Evolutionary conservation across 2,113 vertebrate species (phyloP), one percentile per base, ranked within the genome.

Genomic region (Burhinus oedicnemus): DNA sequence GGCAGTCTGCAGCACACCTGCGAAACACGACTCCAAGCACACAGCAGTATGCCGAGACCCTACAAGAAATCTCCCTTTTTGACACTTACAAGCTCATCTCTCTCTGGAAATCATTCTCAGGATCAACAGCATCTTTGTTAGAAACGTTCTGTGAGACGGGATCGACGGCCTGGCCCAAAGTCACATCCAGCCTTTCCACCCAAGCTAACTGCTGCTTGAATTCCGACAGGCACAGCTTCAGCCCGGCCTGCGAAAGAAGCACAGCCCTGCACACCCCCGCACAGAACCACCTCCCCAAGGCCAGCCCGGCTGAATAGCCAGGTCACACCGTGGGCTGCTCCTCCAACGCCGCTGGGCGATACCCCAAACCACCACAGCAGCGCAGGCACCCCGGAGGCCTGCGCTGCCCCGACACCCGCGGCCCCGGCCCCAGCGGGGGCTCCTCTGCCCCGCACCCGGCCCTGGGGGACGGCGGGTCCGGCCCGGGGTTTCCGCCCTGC

Each of bases 11-110:
- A 64, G 49, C 29, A 65, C 14, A 21, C 10, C 15, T 3, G 22
- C 3, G 3, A 69, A 77, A 75, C 38, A 0, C 1, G 2, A 23
- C 29, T n/a, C 22, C 18, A 23, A 36, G 60, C 36, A 38, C 0
- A 0, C 32, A 83, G 52, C 54, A 47, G 15, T 2, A 47, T 1
- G 11, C 6, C 7, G 0, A 17, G 11, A 82, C 17, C 29, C 30
- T 11, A 15, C 4, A 30, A 9, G 9, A 49, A 29, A 47, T 30
- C 18, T 49, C 45, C 5, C 6, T 12, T 42, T 71, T 38, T 5
- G 14, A 32, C 58, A 99, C 99, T 98, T 96, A 99, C 99, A 99
- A 99, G 93, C 95, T 99, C 99, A 99, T 99, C 87, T 99, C 99
- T 89, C 99, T 99, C 94, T 99, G 98, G 95, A 99, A 99, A 83